These are phyloP conservation scores for Micropterix aruncella DNA, from an alignment of 2,888 invertebrate species.

Conservation along the genomic window DNA sequence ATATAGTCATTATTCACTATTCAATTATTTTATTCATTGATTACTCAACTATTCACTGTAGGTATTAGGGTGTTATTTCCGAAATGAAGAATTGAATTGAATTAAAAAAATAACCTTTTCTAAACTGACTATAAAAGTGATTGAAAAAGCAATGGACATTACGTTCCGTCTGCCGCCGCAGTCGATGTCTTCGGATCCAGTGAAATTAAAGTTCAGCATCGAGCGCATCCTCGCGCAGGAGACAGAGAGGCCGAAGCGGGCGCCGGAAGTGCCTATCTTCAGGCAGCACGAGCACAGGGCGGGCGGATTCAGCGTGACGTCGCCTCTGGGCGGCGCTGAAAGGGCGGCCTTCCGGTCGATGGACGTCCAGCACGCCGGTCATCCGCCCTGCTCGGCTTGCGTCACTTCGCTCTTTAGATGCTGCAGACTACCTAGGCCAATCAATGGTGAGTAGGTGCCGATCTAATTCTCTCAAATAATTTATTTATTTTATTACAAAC, in stretches of 20 bases:
- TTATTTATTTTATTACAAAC: no score
- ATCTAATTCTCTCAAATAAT: no score
- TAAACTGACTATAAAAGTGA: conserved; percentile 1
- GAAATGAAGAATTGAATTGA: conserved; percentile 1
- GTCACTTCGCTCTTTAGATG: conserved; percentile 49
- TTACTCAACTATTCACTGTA: no score
- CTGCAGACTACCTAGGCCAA: conserved; percentile 26
- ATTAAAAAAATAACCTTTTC: neutral
- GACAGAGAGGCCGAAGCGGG: conserved; percentile 14
- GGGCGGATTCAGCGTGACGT: conserved; percentile 7
- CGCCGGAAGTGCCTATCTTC: conserved; percentile 12
- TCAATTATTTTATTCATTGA: no score
- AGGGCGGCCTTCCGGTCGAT: conserved; percentile 13
- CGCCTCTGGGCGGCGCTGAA: conserved; percentile 7
- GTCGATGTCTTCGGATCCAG: conserved; percentile 18
- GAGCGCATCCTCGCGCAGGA: conserved; percentile 50
- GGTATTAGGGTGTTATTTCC: no score
- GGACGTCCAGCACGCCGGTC: conserved; percentile 21
- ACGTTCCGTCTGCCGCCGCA: conserved; percentile 1
- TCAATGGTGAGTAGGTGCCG: no score
- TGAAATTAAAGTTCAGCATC: conserved; percentile 53
- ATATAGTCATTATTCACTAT: no score
- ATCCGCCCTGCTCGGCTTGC: conserved; percentile 46
- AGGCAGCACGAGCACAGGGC: conserved; percentile 14
- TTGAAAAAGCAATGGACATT: conserved; percentile 2